These are phyloP conservation scores for Drosophila yooni DNA, from an alignment of 2,888 invertebrate genomes.

Conservation along the genomic window DNA sequence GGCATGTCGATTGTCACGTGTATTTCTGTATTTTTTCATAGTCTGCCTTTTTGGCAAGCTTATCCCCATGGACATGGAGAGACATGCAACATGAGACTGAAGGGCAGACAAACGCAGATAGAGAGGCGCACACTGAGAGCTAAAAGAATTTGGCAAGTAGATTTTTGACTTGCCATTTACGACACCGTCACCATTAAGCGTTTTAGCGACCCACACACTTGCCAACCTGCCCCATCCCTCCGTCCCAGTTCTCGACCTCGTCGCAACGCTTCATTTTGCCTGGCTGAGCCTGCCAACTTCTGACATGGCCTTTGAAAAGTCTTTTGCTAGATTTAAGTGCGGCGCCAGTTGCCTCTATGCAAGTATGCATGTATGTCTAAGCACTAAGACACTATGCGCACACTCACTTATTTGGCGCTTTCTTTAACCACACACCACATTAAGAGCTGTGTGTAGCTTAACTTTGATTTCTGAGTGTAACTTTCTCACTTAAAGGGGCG, in stretches of 20 bases:
- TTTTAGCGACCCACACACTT: constrained; percentile 49
- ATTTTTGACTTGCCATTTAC: constrained; percentile 75
- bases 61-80: constrained; percentile 40
- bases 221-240: not conserved
- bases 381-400: constrained; percentile 8
- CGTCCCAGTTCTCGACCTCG: not conserved
- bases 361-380: constrained; percentile 11
- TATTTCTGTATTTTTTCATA: constrained; percentile 32
- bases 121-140: constrained; percentile 39
- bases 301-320: constrained; percentile 38
- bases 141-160: constrained; percentile 74
- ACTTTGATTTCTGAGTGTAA: constrained; percentile 64
- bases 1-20: constrained; percentile 73
- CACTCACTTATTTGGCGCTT: constrained; percentile 45
- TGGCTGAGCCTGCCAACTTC: constrained; percentile 12
- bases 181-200: constrained; percentile 57
- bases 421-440: constrained; percentile 49
- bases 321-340: constrained; percentile 38
- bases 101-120: not conserved
- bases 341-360: constrained; percentile 24
- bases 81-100: not conserved
- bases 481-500: constrained; percentile 73
- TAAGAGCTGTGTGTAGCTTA: constrained; percentile 38
- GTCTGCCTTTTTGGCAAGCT: constrained; percentile 50
- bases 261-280: constrained; percentile 44